Conservation (phyloP, 2,113 vertebrate genomes). For the Cyphomyrus discorhynchus region DNA sequence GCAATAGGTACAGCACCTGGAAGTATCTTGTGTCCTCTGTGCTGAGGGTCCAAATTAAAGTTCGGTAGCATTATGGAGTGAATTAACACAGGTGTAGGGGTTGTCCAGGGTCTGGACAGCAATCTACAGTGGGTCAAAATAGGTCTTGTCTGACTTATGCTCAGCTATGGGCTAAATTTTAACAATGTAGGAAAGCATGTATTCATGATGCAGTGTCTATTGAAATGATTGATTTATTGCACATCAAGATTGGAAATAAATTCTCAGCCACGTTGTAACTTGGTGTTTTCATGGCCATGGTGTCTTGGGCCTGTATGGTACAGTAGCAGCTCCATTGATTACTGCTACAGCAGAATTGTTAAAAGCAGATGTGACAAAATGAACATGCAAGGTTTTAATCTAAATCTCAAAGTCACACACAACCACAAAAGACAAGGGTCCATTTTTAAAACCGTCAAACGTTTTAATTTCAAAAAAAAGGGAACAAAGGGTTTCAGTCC, state of each 20-base stretch:
- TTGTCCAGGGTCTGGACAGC: neutral
- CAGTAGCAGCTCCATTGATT: neutral
- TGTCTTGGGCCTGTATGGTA: neutral
- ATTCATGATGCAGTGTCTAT: neutral
- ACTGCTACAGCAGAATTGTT: neutral
- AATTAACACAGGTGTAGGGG: neutral
- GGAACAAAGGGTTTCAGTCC: conserved; percentile 23
- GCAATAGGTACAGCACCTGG: neutral
- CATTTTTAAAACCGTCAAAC: conserved; percentile 42
- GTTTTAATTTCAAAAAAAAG: conserved; percentile 34
- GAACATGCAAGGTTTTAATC: neutral
- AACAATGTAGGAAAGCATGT: neutral
- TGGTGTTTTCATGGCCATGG: neutral
- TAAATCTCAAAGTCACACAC: neutral
- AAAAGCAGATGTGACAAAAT: neutral
- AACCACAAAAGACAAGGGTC: neutral
- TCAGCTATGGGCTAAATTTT: neutral
- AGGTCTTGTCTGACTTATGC: neutral
- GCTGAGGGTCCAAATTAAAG: neutral
- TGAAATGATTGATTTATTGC: neutral
- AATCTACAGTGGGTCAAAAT: neutral
- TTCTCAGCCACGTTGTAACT: neutral
- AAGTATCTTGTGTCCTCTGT: neutral
- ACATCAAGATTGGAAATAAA: neutral
- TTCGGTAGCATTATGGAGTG: neutral